Percentiles rank a stretch among this genome's conserved stretches.
These are phyloP conservation scores for Bombyx mandarina DNA, from an alignment of 1,140 invertebrate species.

Conservation along the genomic window DNA sequence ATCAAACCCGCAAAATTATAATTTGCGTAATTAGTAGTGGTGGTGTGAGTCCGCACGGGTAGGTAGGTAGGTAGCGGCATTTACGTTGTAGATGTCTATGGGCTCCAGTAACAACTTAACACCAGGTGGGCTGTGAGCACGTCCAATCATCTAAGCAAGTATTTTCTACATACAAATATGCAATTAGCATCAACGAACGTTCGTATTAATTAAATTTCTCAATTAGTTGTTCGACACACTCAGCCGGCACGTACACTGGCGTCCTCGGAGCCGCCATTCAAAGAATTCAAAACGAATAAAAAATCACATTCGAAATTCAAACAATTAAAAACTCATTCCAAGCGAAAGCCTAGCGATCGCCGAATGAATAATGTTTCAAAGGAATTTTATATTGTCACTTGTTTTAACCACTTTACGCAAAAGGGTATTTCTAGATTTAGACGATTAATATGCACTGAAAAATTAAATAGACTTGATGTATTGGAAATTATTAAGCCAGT, in stretches of 20 bases:
- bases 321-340: slow-evolving; percentile 39
- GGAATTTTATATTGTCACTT: no score
- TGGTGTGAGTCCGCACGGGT: no score
- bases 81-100: no score
- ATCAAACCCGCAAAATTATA: no score
- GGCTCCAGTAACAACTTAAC: background rate
- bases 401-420: no score
- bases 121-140: background rate
- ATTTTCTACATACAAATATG: background rate
- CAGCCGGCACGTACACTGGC: slow-evolving; percentile 11
- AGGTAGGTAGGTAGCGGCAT: no score
- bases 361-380: slow-evolving; percentile 3
- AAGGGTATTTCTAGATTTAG: no score
- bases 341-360: slow-evolving; percentile 24
- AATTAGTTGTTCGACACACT: background rate
- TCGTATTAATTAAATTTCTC: background rate
- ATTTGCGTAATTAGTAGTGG: no score
- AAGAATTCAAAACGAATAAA: slow-evolving; percentile 33
- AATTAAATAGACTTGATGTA: no score
- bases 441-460: no score
- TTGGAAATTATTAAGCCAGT: no score
- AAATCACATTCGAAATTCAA: slow-evolving; percentile 26
- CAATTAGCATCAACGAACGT: background rate
- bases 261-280: slow-evolving; percentile 14
- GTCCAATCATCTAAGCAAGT: background rate